These are phyloP conservation scores for Valencia hispanica DNA, from an alignment of 2,797 vertebrate genomes.

Conservation along the genomic window DNA sequence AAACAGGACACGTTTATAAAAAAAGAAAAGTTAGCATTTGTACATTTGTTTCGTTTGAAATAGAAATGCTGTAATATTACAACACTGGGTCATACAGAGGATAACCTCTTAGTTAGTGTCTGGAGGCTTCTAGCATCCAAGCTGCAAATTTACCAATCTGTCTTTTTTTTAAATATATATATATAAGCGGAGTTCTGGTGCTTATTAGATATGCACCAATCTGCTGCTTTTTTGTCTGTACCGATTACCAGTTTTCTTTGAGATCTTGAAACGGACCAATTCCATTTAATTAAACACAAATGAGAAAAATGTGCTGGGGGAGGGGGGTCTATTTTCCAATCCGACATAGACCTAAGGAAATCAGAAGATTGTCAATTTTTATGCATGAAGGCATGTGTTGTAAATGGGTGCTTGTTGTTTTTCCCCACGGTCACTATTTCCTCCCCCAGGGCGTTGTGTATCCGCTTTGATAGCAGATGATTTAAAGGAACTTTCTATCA, in stretches of 20 bases:
- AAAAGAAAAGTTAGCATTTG: no score
- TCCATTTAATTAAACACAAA: not conserved
- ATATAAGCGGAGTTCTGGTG: not conserved
- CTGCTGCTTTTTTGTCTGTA: not conserved
- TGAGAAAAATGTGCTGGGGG: not conserved
- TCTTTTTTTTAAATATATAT: not conserved
- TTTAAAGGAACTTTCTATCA: not conserved
- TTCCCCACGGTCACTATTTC: not conserved
- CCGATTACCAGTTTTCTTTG: not conserved
- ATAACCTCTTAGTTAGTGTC: not conserved
- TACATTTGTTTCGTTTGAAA: no score
- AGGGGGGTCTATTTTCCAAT: not conserved
- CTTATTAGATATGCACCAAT: not conserved
- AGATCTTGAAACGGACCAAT: not conserved
- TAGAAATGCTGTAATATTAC: no score
- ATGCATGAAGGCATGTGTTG: not conserved
- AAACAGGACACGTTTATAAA: no score
- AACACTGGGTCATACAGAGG: no score
- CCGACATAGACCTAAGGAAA: not conserved
- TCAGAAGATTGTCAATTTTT: not conserved
- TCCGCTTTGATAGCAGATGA: not conserved
- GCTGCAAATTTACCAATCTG: not conserved
- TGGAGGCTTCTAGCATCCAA: not conserved
- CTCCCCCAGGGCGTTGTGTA: not conserved
- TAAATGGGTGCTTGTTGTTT: not conserved